A percentile compares a stretch with the other conserved stretches of the same genome.
These are phyloP conservation scores for Euzetes globulus DNA, from an alignment of 2,888 invertebrate genomes.

Conservation along the genomic window DNA sequence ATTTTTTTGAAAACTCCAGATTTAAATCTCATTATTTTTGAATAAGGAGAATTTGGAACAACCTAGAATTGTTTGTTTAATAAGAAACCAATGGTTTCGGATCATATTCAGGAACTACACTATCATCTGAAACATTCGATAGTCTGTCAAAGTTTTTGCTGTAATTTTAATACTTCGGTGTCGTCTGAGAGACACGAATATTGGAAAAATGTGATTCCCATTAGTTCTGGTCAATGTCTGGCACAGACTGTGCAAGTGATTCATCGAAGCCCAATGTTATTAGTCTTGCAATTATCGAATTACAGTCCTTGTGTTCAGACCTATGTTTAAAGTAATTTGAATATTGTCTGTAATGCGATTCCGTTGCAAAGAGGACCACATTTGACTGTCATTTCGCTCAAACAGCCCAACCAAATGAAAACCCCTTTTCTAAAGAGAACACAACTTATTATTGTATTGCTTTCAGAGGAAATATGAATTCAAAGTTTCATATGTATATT, in stretches of 20 bases:
- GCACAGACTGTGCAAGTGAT: slow-evolving; percentile 3
- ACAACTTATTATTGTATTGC: background rate
- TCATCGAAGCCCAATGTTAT: slow-evolving; percentile 9
- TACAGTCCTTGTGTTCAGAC: background rate
- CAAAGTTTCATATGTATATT: background rate
- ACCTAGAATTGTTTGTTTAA: background rate
- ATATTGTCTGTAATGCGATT: slow-evolving; percentile 12
- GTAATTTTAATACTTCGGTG: background rate
- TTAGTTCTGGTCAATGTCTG: slow-evolving; percentile 16
- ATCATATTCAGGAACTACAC: background rate
- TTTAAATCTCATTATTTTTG: too few species aligned
- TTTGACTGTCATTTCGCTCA: background rate
- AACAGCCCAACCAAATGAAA: background rate
- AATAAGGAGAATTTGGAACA: too few species aligned
- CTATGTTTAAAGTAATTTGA: slow-evolving; percentile 14
- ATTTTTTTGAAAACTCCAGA: too few species aligned
- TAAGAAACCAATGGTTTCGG: background rate
- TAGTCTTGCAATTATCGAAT: slow-evolving; percentile 13
- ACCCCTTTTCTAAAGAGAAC: background rate
- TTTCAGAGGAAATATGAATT: background rate
- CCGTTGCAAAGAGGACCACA: background rate
- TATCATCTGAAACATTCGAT: background rate
- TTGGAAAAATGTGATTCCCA: background rate
- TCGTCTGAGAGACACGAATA: background rate
- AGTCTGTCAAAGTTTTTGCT: background rate